These are phyloP conservation scores for Ericerus pela DNA, from an alignment of 1,140 invertebrate species.

Conservation along the genomic window DNA sequence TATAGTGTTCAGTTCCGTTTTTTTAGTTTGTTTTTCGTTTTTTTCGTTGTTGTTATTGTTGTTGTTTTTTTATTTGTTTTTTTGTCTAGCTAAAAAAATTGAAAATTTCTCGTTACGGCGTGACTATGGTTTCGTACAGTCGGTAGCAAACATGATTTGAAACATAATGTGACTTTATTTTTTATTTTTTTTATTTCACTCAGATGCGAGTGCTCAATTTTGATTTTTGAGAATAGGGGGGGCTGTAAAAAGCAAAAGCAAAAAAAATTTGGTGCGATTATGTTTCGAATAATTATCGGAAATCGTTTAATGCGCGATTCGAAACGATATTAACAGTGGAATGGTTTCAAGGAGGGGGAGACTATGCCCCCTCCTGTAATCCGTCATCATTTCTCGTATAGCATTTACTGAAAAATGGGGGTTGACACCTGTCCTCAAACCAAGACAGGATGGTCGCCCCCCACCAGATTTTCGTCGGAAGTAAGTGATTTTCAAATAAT, in stretches of 20 bases:
- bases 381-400: constrained; percentile 79
- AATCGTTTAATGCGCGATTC: neutral
- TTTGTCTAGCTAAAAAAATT: too few relatives aligned
- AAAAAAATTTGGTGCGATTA: too few relatives aligned
- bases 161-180: too few relatives aligned
- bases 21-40: neutral
- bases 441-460: constrained; percentile 75
- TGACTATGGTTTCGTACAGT: too few relatives aligned
- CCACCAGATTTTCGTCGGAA: constrained; percentile 6
- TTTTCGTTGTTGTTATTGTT: neutral
- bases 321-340: neutral
- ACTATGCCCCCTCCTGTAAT: constrained; percentile 10
- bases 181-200: too few relatives aligned
- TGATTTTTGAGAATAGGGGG: too few relatives aligned
- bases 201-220: too few relatives aligned
- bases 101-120: too few relatives aligned
- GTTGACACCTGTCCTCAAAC: constrained; percentile 84
- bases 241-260: too few relatives aligned
- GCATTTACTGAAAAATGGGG: constrained; percentile 90
- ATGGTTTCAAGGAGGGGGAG: constrained; percentile 4
- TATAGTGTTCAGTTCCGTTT: constrained; percentile 1
- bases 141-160: too few relatives aligned
- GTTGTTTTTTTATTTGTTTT: neutral
- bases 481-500: neutral
- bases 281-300: neutral